Conservation (phyloP, 2,797 vertebrate genomes). For the Cryptoprocta ferox region DNA sequence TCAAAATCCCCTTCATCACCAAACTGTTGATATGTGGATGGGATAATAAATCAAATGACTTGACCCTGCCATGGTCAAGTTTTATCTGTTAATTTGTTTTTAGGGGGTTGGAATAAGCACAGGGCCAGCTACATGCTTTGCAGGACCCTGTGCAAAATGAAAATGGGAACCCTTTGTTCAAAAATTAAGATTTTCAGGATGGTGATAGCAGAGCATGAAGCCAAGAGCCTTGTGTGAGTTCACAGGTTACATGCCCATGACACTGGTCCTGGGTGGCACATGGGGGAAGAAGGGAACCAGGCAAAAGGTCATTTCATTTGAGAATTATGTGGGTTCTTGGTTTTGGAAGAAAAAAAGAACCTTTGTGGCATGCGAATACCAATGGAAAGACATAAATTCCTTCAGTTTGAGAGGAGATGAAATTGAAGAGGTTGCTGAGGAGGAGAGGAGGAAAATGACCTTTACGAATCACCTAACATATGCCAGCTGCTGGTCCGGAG, state of each 20-base stretch:
- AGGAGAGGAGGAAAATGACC: not conserved
- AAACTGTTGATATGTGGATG: not conserved
- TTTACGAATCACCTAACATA: not conserved
- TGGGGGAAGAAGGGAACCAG: not conserved
- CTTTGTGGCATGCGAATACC: not conserved
- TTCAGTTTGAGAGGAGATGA: not conserved
- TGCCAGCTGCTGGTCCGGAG: not conserved
- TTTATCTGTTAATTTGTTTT: not conserved
- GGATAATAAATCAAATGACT: constrained; percentile 1
- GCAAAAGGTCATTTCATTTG: not conserved
- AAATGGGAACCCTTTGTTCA: not conserved
- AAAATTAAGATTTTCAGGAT: not conserved
- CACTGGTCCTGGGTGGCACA: not conserved
- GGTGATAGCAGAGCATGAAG: not conserved
- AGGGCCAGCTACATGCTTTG: not conserved
- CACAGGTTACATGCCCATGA: not conserved
- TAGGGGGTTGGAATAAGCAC: not conserved
- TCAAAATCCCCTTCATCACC: not conserved
- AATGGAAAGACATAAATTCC: not conserved
- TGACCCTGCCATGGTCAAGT: not conserved
- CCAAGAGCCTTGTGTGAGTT: not conserved
- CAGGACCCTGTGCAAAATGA: not conserved
- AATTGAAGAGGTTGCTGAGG: not conserved
- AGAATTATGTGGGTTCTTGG: not conserved
- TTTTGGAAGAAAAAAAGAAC: not conserved